A percentile compares a stretch with the other conserved stretches of the same genome.
Conservation (phyloP, 2,797 vertebrate genomes). For the Rhynchotus rufescens region DNA sequence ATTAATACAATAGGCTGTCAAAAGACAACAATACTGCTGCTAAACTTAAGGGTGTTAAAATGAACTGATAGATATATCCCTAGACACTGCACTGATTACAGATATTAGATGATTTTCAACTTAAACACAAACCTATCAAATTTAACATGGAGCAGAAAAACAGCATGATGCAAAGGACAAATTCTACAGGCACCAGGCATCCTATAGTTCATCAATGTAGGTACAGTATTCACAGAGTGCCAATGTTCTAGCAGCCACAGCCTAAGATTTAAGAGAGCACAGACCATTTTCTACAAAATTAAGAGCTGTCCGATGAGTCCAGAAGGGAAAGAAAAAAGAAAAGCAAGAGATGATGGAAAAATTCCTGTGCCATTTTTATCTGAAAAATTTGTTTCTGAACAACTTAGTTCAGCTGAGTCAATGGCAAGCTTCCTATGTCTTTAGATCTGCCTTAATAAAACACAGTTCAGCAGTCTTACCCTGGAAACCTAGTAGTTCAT, state of each 20-base stretch:
- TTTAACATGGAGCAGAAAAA: slow-evolving; percentile 13
- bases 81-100: background rate
- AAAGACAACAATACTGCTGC: background rate
- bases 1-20: background rate
- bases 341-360: background rate
- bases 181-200: background rate
- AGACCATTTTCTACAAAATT: background rate
- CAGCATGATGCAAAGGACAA: background rate
- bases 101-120: slow-evolving; percentile 27
- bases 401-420: background rate
- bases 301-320: background rate
- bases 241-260: background rate
- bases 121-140: slow-evolving; percentile 27
- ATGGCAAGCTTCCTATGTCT: slow-evolving; percentile 22
- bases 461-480: background rate
- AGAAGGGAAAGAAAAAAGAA: background rate
- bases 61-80: background rate
- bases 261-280: background rate
- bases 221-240: background rate
- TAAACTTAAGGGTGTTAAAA: slow-evolving; percentile 16
- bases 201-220: background rate
- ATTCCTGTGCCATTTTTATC: background rate
- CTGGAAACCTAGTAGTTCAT: slow-evolving; percentile 31
- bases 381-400: background rate
- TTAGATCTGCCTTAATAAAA: slow-evolving; percentile 9